Evolutionary conservation across 2,888 invertebrate species (phyloP), one percentile per base, ranked within the genome.

Genomic region (Andricus curvator): DNA sequence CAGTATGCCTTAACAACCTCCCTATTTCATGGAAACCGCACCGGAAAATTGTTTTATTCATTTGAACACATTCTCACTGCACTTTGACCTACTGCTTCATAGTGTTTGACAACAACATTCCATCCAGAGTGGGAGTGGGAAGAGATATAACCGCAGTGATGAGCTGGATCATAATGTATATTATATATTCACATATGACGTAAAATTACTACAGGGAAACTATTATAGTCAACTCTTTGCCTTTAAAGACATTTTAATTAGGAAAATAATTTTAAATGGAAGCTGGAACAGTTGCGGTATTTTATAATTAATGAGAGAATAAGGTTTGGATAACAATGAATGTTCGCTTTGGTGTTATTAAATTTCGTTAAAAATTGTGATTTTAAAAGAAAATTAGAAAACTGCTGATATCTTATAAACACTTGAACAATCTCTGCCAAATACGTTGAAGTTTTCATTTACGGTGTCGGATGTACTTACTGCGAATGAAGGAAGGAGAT

Each of bases 31-130:
- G 44, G n/a, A 68, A 68, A 25, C 44, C 44, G 20, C 44, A 44
- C 13, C 4, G 44, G 41, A 44, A 68, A 68, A 68, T 68, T 13
- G 68, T 25, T 68, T 25, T 25, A 44, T 44, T 44, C 68, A 68
- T 68, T 68, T 68, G 1, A 48, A 68, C 44, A 68, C 22, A 68
- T 68, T 68, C 41, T 44, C 13, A 22, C 22, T 68, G 68, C 15
- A 68, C 44, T 68, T 68, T 68, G 68, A 68, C 44, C 25, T 25
- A 25, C 68, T 25, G 25, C 8, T 68, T 41, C 25, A 44, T 44
- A 68, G 67, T 44, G 44, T 68, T 68, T 41, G 25, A 17, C 67
- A 68, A 68, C 67, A 68, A 44, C 11, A 67, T 25, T 44, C 67
- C 22, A 68, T 11, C 41, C 67, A 22, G 13, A 67, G 67, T n/a